Conservation (phyloP, 1,140 invertebrate species). For the Drosophila ananassae region DNA sequence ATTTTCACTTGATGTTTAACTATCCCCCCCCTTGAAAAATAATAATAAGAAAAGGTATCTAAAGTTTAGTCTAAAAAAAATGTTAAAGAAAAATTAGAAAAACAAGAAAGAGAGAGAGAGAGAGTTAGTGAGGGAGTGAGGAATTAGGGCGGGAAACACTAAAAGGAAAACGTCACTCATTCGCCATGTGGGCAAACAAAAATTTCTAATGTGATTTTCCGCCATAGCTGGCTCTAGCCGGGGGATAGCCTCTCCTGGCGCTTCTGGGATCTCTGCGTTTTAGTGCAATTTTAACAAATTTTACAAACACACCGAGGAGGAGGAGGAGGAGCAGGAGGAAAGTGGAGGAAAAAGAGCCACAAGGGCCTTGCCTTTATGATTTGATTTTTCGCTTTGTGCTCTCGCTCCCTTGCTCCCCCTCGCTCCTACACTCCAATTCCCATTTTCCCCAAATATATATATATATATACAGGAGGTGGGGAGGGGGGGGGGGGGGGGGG, state of each 20-base stretch:
- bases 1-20: conserved; percentile 75
- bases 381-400: conserved; percentile 41
- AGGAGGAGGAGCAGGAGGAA: neutral
- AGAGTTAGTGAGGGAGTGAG: neutral
- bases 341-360: conserved; percentile 4
- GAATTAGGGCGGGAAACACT: neutral
- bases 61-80: conserved; percentile 1
- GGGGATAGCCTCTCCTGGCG: neutral
- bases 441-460: neutral
- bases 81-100: conserved; percentile 2
- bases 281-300: conserved; percentile 52
- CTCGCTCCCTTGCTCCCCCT: neutral
- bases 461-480: neutral
- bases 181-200: conserved; percentile 39
- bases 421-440: conserved; percentile 19
- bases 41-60: neutral
- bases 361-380: conserved; percentile 27
- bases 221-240: too few species aligned
- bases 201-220: conserved; percentile 54
- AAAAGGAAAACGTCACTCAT: conserved; percentile 20
- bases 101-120: neutral
- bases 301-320: neutral
- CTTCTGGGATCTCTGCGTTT: conserved; percentile 39
- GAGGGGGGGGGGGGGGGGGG: neutral
- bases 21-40: conserved; percentile 11